These are phyloP conservation scores for Pitangus sulphuratus DNA, from an alignment of 2,797 vertebrate species.

Conservation along the genomic window DNA sequence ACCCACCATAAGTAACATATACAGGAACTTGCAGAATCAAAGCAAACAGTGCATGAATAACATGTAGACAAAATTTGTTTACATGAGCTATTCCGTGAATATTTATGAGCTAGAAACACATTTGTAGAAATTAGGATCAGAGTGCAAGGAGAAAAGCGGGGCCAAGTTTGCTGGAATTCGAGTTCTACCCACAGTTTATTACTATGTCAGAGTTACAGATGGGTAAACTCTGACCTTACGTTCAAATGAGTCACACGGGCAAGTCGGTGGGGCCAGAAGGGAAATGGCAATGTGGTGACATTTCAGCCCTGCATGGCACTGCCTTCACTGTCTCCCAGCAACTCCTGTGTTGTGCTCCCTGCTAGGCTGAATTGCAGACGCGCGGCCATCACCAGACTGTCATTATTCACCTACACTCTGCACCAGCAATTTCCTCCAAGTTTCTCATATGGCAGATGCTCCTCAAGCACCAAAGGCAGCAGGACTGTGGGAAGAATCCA, in stretches of 20 bases:
- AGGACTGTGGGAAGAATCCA: neutral
- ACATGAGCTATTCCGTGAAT: slow-evolving; percentile 3
- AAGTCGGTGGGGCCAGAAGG: neutral
- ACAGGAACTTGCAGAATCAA: slow-evolving; percentile 19
- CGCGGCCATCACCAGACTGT: neutral
- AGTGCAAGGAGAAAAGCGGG: neutral
- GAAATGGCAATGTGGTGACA: rapidly evolving
- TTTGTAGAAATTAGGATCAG: slow-evolving; percentile 40
- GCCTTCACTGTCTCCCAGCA: neutral
- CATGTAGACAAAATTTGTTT: slow-evolving; percentile 16
- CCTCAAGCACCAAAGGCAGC: neutral
- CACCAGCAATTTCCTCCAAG: neutral
- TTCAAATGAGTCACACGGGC: neutral
- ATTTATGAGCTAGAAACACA: slow-evolving; percentile 19
- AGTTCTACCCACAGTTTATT: neutral
- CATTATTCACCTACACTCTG: neutral
- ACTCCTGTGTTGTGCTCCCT: neutral
- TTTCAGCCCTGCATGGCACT: neutral
- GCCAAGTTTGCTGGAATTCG: neutral
- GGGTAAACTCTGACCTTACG: neutral
- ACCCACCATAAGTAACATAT: slow-evolving; percentile 17
- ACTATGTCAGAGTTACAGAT: neutral
- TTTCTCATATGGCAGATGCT: neutral
- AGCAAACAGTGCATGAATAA: slow-evolving; percentile 45
- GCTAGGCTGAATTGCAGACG: neutral